Conservation (phyloP, 2,797 vertebrate species). For the Apogon hyalosoma region DNA sequence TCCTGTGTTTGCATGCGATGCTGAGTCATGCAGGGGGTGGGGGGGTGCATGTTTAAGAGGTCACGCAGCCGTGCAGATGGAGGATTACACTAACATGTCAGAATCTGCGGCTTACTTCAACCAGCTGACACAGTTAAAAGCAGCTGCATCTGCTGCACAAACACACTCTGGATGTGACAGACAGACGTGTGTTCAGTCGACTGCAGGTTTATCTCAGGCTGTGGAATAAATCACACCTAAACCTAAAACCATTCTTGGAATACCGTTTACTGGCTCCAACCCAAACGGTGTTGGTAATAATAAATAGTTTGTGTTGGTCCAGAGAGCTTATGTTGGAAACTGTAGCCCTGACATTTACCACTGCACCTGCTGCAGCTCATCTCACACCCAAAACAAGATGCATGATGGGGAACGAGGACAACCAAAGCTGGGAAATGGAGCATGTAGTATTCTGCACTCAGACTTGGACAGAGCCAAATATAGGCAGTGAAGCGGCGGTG, state of each 20-base stretch:
- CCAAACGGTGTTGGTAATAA: constrained; percentile 13
- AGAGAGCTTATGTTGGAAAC: constrained; percentile 10
- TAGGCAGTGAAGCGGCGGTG: constrained; percentile 40
- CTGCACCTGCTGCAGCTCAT: constrained; percentile 54
- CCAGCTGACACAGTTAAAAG: constrained; percentile 45
- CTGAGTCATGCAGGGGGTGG: constrained; percentile 70
- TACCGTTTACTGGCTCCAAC: background rate
- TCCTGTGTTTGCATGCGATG: constrained; percentile 70
- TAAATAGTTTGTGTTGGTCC: constrained; percentile 2
- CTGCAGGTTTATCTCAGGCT: background rate
- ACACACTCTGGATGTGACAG: no score
- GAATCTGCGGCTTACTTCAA: constrained; percentile 55
- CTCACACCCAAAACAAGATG: constrained; percentile 44
- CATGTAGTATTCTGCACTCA: constrained; percentile 52
- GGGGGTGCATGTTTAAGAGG: constrained; percentile 64
- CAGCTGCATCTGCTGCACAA: constrained; percentile 17
- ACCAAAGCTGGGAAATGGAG: constrained; percentile 71
- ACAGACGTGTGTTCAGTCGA: no score
- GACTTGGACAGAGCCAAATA: constrained; percentile 61
- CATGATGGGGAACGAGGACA: constrained; percentile 33
- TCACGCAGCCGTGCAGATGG: constrained; percentile 66
- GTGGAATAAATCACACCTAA: background rate
- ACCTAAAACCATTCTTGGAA: background rate
- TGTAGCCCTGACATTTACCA: constrained; percentile 37
- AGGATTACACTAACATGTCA: constrained; percentile 61